Evolutionary conservation across 2,888 invertebrate genomes (phyloP).

Genomic region (Hermaeophaga mercurialis): DNA sequence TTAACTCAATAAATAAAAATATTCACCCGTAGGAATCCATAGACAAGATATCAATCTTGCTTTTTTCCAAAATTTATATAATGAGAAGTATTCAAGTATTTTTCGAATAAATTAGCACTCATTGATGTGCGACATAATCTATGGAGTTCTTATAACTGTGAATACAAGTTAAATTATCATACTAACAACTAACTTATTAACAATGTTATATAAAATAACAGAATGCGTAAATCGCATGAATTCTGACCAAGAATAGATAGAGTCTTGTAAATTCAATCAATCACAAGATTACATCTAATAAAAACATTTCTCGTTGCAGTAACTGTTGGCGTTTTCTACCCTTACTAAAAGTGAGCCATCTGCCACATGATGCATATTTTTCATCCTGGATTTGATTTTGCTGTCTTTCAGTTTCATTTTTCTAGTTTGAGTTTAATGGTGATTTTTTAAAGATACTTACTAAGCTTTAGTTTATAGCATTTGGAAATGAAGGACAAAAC

Average conservation of each 20-base stretch:
- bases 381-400: slow-evolving; percentile 54
- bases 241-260: slow-evolving; percentile 29
- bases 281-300: slow-evolving; percentile 60
- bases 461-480: too few relatives aligned
- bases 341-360: slow-evolving; percentile 50
- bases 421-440: slow-evolving; percentile 22
- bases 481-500: too few relatives aligned
- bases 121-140: too few relatives aligned
- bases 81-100: too few relatives aligned
- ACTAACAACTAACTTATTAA: not conserved
- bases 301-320: slow-evolving; percentile 58
- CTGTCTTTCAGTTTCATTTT: slow-evolving; percentile 43
- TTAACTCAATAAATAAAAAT: too few relatives aligned
- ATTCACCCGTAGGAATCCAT: too few relatives aligned
- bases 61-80: too few relatives aligned
- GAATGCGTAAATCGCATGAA: slow-evolving; percentile 34
- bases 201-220: slow-evolving; percentile 11
- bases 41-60: too few relatives aligned
- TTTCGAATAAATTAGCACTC: too few relatives aligned
- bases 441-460: slow-evolving; percentile 23
- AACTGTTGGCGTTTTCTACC: slow-evolving; percentile 52
- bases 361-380: slow-evolving; percentile 56
- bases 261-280: slow-evolving; percentile 56
- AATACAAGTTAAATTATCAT: too few relatives aligned
- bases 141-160: too few relatives aligned